phyloP scores from a whole-genome alignment of 2,113 vertebrate genomes.

The Pogona vitticeps region DNA sequence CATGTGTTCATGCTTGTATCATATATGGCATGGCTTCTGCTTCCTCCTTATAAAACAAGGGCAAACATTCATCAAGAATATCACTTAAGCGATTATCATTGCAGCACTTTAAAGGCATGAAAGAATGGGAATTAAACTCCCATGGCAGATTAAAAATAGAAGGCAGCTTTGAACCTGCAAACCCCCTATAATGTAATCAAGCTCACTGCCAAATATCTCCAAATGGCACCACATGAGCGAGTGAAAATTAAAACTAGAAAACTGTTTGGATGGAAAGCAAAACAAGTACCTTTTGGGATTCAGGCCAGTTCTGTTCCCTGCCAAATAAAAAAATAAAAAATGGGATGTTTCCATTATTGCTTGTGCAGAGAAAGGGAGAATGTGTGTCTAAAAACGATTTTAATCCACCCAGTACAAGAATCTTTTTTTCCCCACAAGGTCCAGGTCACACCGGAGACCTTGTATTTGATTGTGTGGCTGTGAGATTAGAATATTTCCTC shows the following conservation, averaged over 20 bases:
- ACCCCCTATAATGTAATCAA: constrained; percentile 38
- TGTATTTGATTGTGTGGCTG: background rate
- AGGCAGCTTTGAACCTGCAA: constrained; percentile 38
- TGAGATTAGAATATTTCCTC: background rate
- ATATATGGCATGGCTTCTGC: background rate
- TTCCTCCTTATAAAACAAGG: constrained; percentile 15
- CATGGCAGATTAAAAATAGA: constrained; percentile 53
- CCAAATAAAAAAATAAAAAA: too few species aligned
- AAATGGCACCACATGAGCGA: constrained; percentile 28
- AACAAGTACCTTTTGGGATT: constrained; percentile 49
- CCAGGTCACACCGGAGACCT: background rate
- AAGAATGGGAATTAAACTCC: constrained; percentile 36
- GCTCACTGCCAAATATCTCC: constrained; percentile 40
- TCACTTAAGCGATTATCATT: constrained; percentile 45
- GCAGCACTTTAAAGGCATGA: constrained; percentile 33
- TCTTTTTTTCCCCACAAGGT: background rate
- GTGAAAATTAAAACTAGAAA: constrained; percentile 58
- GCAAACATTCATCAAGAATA: constrained; percentile 42
- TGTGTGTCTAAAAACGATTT: background rate
- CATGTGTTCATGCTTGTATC: background rate
- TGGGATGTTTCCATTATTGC: constrained; percentile 36
- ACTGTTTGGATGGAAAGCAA: constrained; percentile 52
- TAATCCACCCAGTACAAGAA: background rate
- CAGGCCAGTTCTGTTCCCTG: constrained; percentile 43
- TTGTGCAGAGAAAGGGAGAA: constrained; percentile 26